phyloP scores from a whole-genome alignment of 2,888 invertebrate genomes.

The Cephus nigrinus region DNA sequence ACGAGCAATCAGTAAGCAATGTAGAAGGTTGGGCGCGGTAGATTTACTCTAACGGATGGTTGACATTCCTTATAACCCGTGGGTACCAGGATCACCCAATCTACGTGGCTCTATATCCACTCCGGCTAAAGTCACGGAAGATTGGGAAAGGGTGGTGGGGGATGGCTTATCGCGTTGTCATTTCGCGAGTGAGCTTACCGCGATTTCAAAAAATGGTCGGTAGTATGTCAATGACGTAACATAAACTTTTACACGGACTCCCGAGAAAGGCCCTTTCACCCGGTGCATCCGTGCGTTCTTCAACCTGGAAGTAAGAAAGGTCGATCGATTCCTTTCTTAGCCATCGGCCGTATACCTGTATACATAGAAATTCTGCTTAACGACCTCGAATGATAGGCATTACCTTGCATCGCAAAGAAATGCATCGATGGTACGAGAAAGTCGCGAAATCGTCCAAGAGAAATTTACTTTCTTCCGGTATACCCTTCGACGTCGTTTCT shows the following conservation, averaged over 20 bases:
- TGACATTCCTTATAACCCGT: slow-evolving; percentile 29
- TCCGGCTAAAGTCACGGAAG: neutral
- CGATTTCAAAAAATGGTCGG: slow-evolving; percentile 18
- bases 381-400: neutral
- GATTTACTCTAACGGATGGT: slow-evolving; percentile 32
- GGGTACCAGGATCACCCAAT: slow-evolving; percentile 16
- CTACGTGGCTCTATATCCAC: slow-evolving; percentile 19
- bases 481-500: neutral
- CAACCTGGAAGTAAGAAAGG: neutral
- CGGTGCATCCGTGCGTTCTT: neutral
- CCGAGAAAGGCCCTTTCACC: neutral
- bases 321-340: neutral
- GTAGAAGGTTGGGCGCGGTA: slow-evolving; percentile 28
- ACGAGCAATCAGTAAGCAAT: slow-evolving; percentile 32
- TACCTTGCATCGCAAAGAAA: slow-evolving; percentile 4
- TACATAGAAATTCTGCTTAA: neutral
- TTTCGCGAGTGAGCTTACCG: slow-evolving; percentile 28
- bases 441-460: neutral
- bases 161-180: slow-evolving; percentile 36
- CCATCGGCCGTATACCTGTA: neutral
- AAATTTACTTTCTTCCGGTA: neutral
- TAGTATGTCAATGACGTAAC: slow-evolving; percentile 11
- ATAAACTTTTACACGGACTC: neutral
- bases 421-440: slow-evolving; percentile 16
- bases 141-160: neutral